Evolutionary conservation across 2,888 invertebrate genomes (phyloP), one percentile per base, ranked within the genome.

Genomic region (Trissolcus japonicus): DNA sequence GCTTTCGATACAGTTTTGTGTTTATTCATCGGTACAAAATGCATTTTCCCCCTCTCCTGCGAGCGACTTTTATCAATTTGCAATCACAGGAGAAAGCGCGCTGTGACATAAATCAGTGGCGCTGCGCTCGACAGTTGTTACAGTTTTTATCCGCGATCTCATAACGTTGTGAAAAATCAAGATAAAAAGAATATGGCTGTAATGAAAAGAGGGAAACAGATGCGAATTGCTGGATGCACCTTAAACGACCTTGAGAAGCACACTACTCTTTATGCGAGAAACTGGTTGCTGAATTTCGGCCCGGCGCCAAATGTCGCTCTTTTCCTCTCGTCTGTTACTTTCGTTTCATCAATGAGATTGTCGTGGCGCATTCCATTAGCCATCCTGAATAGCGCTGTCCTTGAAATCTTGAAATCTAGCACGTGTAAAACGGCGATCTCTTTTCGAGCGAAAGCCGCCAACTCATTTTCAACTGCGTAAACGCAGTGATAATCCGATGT

Each of bases 51-150:
- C 35, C 35, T 62, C 16, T 14, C 35, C 35, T 9, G 35, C 13
- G 29, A 19, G 51, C 51, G 25, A 51, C 14, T 14, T 66, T 66
- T 59, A 67, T 60, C 43, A 68, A 60, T 68, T 43, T 46, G 14
- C 35, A 53, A 54, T 69, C 56, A 43, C 56, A 25, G n/a, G 69
- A 69, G 69, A 69, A 69, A 69, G 69, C 69, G 61, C 51, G n/a
- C 13, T 59, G 55, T 54, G 69, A 56, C 56, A 62, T 69, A 56
- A 69, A 69, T 69, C 69, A 69, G 50, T 62, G 48, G 48, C 51
- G 43, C 55, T 40, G 48, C 13, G 25, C 53, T 56, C 7, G 40
- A 50, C 50, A 59, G 40, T 67, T 60, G 51, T 67, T 67, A 59
- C 46, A 54, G 41, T 60, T 60, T 60, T 60, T 29, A 17, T 43